Evolutionary conservation across 92 coral and sea anemone species (phyloP).

Genomic region (Desmophyllum pertusum): DNA sequence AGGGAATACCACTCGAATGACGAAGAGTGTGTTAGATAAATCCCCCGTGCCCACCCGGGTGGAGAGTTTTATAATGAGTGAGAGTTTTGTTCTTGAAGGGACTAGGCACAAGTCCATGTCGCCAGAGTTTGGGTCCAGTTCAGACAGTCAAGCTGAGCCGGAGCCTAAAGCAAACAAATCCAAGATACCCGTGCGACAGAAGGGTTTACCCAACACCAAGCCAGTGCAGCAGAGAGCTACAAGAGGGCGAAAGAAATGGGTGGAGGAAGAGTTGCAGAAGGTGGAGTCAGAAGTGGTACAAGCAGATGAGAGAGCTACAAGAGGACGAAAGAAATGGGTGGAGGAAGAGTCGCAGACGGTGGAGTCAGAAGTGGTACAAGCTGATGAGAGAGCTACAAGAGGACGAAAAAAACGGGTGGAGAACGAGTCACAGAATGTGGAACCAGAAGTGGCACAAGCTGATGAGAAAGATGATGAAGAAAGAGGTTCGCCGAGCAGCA

Average conservation of each 20-base stretch:
- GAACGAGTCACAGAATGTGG: not conserved
- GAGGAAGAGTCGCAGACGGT: conserved; percentile 8
- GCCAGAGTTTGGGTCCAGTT: conserved; percentile 68
- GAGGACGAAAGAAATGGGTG: not conserved
- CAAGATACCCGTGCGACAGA: conserved; percentile 25
- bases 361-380: too few relatives aligned
- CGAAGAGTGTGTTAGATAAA: conserved; percentile 8
- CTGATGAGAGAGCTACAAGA: not conserved
- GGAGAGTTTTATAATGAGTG: conserved; percentile 58
- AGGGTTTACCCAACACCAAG: not conserved
- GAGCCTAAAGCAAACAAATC: conserved; percentile 14
- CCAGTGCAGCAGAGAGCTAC: not conserved
- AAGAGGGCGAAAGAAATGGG: not conserved
- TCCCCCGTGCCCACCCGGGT: conserved; percentile 36
- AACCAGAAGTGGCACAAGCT: not conserved
- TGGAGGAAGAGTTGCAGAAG: not conserved
- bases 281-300: not conserved
- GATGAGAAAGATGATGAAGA: not conserved
- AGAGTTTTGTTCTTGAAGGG: conserved; percentile 63
- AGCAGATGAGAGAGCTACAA: not conserved
- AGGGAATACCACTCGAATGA: conserved; percentile 14
- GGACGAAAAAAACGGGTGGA: not conserved
- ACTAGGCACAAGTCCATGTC: conserved; percentile 80
- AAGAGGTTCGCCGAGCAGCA: not conserved
- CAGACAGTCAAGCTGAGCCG: conserved; percentile 15